These are phyloP conservation scores for Hermetia illucens DNA, from an alignment of 1,140 invertebrate species.

Conservation along the genomic window DNA sequence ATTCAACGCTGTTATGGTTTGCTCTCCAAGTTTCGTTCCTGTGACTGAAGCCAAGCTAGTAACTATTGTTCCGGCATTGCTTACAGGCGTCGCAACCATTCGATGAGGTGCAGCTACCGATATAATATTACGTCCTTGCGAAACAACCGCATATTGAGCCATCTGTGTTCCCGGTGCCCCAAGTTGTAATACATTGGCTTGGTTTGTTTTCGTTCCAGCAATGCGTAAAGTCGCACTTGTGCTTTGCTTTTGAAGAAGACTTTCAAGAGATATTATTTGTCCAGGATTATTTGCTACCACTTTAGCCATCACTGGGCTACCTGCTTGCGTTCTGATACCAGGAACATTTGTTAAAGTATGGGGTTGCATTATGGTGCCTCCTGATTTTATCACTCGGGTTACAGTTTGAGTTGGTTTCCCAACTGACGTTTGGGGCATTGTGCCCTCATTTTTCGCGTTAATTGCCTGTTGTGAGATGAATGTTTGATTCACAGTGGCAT, in stretches of 20 bases:
- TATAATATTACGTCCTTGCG: slow-evolving; percentile 30
- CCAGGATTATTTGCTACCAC: slow-evolving; percentile 42
- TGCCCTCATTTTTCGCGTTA: slow-evolving; percentile 4
- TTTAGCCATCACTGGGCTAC: slow-evolving; percentile 36
- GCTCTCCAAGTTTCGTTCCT: slow-evolving; percentile 1
- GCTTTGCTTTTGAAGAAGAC: slow-evolving; percentile 41
- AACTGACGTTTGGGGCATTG: slow-evolving; percentile 9
- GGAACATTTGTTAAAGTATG: slow-evolving; percentile 5
- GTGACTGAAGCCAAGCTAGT: background rate
- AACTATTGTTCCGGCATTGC: slow-evolving; percentile 10
- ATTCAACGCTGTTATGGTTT: background rate
- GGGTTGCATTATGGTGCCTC: slow-evolving; percentile 11
- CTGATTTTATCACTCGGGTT: background rate
- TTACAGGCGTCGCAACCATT: slow-evolving; percentile 16
- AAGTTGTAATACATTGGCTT: slow-evolving; percentile 29
- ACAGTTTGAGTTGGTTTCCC: background rate
- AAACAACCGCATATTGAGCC: slow-evolving; percentile 31
- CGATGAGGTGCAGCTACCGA: slow-evolving; percentile 13
- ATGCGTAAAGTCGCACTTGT: slow-evolving; percentile 30
- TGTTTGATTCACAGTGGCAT: background rate
- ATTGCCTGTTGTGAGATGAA: background rate
- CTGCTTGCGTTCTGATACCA: slow-evolving; percentile 13
- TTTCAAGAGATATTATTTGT: slow-evolving; percentile 53
- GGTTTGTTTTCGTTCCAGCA: slow-evolving; percentile 29
- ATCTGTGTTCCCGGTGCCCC: slow-evolving; percentile 20